A percentile compares a stretch with the other conserved stretches of the same genome.
Evolutionary conservation across 1,140 invertebrate species (phyloP).

Genomic region (Drosophila gunungcola): DNA sequence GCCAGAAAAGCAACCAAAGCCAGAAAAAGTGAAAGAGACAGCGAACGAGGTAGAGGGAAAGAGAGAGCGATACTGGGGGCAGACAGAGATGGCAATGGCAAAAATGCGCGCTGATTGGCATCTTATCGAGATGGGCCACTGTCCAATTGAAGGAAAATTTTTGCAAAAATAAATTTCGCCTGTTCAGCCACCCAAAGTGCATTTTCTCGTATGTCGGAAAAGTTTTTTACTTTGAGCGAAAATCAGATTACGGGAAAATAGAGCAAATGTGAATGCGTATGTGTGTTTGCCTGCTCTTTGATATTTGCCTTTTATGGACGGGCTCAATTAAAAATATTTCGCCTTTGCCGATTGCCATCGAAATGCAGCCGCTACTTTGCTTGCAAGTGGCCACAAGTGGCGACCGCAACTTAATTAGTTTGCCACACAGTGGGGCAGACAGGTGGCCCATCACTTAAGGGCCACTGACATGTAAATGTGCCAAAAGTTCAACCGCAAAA

Average conservation of each 20-base stretch:
- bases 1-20: conserved; percentile 23
- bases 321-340: conserved; percentile 77
- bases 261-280: conserved; percentile 44
- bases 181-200: conserved; percentile 69
- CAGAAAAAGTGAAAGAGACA: background rate
- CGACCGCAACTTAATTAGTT: conserved; percentile 70
- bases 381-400: conserved; percentile 31
- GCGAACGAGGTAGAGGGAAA: conserved; percentile 14
- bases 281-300: conserved; percentile 51
- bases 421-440: conserved; percentile 50
- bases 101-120: conserved; percentile 80
- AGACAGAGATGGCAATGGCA: conserved; percentile 45
- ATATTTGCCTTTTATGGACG: conserved; percentile 68
- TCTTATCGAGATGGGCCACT: conserved; percentile 83
- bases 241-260: conserved; percentile 69
- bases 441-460: conserved; percentile 72
- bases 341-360: conserved; percentile 56
- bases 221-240: conserved; percentile 53
- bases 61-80: background rate
- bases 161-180: conserved; percentile 78
- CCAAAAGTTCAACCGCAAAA: conserved; percentile 78
- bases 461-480: conserved; percentile 82
- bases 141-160: conserved; percentile 82
- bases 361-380: conserved; percentile 42
- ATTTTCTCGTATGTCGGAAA: conserved; percentile 51